Percentiles rank a stretch among this genome's conserved stretches.
Evolutionary conservation across 53 echinoderm and acorn worm genomes (phyloP).

Genomic region (Stichopus horrens): DNA sequence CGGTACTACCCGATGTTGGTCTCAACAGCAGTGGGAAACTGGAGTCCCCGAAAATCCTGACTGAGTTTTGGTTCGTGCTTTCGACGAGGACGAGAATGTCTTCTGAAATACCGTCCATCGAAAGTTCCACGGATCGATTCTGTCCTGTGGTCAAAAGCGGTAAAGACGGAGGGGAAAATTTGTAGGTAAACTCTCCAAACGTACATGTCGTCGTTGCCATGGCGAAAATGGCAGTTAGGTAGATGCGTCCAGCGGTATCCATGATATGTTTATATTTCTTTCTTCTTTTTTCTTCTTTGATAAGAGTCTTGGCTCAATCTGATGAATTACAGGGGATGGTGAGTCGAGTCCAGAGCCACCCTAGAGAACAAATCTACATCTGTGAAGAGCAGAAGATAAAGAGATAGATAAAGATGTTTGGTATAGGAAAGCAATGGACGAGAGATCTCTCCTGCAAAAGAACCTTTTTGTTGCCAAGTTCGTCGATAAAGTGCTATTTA

Average conservation of each 20-base stretch:
- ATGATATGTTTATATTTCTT: neutral
- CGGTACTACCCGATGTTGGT: neutral
- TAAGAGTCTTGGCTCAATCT: no score
- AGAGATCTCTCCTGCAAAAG: no score
- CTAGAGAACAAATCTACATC: no score
- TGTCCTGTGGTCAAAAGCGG: neutral
- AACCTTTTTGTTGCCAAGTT: no score
- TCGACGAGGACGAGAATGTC: slow-evolving; percentile 3
- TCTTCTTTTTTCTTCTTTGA: no score
- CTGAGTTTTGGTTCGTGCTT: neutral
- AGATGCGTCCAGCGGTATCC: neutral
- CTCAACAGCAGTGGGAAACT: neutral
- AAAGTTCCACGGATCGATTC: neutral
- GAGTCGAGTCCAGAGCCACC: no score
- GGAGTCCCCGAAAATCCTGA: neutral
- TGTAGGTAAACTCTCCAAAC: slow-evolving; percentile 21
- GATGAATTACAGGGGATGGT: no score
- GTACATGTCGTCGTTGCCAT: neutral
- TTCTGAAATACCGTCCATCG: slow-evolving; percentile 2
- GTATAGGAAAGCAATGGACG: no score
- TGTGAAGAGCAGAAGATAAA: no score
- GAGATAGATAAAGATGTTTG: no score
- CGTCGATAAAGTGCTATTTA: no score
- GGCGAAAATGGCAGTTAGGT: neutral
- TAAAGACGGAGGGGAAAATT: neutral